phyloP scores from a whole-genome alignment of 53 echinoderm and acorn worm genomes.

The Astropecten irregularis region DNA sequence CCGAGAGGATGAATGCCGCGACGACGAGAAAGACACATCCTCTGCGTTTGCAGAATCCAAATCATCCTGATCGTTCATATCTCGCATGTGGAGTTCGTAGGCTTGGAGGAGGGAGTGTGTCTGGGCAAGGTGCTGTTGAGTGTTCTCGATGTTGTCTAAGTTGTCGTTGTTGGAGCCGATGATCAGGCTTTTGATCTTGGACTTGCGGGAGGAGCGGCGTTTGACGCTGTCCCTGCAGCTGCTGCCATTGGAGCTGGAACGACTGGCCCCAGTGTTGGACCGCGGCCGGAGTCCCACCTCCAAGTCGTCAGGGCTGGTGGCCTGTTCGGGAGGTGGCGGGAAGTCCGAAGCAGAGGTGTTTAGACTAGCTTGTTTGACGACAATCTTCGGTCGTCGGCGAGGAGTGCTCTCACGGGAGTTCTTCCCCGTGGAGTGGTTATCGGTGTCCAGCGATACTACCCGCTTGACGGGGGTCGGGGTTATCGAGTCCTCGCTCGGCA shows the following conservation, averaged over 20 bases:
- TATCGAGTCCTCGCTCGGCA: neutral
- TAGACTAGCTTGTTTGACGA: neutral
- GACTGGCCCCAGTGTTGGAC: conserved; percentile 24
- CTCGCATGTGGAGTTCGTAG: conserved; percentile 74
- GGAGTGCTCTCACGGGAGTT: conserved; percentile 4
- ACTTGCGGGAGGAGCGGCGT: conserved; percentile 27
- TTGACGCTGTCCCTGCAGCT: conserved; percentile 11
- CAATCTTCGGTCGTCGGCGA: conserved; percentile 7
- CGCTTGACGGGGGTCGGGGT: conserved; percentile 10
- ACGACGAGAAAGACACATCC: conserved; percentile 42
- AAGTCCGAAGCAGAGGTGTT: neutral
- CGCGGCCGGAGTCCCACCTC: conserved; percentile 12
- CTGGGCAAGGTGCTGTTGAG: conserved; percentile 61
- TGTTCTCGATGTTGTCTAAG: conserved; percentile 50
- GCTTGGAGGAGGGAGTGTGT: conserved; percentile 64
- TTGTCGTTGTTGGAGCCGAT: neutral
- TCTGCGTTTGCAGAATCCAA: conserved; percentile 11
- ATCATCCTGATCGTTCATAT: conserved; percentile 70
- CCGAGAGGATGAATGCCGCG: conserved; percentile 63
- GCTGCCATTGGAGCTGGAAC: conserved; percentile 19
- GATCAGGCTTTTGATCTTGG: conserved; percentile 37
- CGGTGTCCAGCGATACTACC: neutral
- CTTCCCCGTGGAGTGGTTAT: neutral
- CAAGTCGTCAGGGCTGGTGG: neutral
- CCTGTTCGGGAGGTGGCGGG: neutral